Evolutionary conservation across 1,140 invertebrate genomes (phyloP).

Genomic region (Anastrepha obliqua): DNA sequence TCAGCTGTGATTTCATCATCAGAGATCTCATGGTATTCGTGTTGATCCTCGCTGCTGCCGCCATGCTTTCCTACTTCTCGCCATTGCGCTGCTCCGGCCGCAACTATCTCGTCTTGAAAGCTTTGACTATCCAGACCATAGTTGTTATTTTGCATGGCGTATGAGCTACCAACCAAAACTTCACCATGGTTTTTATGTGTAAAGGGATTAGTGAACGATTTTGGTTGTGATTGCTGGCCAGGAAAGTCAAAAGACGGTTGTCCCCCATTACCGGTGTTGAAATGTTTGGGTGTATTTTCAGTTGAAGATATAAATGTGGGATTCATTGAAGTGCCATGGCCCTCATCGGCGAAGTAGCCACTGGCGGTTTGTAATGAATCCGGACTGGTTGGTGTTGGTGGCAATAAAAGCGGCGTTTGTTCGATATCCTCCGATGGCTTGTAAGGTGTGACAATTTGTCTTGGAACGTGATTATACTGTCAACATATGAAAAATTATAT

Average conservation of each 20-base stretch:
- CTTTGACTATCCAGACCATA: slow-evolving; percentile 60
- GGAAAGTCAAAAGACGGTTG: slow-evolving; percentile 70
- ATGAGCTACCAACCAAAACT: slow-evolving; percentile 59
- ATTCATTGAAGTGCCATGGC: slow-evolving; percentile 66
- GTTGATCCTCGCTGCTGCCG: slow-evolving; percentile 75
- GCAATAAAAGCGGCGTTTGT: slow-evolving; percentile 77
- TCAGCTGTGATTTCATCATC: slow-evolving; percentile 84
- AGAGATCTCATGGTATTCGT: slow-evolving; percentile 95
- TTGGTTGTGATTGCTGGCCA: slow-evolving; percentile 51
- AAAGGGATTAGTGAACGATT: slow-evolving; percentile 70
- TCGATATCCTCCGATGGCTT: slow-evolving; percentile 88
- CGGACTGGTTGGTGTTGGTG: slow-evolving; percentile 75
- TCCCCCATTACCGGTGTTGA: slow-evolving; percentile 44
- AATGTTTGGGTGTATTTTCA: slow-evolving; percentile 71
- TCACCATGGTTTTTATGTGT: slow-evolving; percentile 66
- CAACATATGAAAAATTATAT: slow-evolving; percentile 8
- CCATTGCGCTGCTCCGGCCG: slow-evolving; percentile 9
- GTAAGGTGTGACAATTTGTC: slow-evolving; percentile 91
- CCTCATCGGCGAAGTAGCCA: slow-evolving; percentile 71
- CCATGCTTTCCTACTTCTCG: background rate
- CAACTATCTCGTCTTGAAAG: slow-evolving; percentile 3
- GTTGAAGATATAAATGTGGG: slow-evolving; percentile 72
- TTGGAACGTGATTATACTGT: slow-evolving; percentile 85
- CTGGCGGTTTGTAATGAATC: slow-evolving; percentile 76
- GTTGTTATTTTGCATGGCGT: slow-evolving; percentile 70